These are phyloP conservation scores for Panonychus citri DNA, from an alignment of 1,140 invertebrate genomes.

Conservation along the genomic window DNA sequence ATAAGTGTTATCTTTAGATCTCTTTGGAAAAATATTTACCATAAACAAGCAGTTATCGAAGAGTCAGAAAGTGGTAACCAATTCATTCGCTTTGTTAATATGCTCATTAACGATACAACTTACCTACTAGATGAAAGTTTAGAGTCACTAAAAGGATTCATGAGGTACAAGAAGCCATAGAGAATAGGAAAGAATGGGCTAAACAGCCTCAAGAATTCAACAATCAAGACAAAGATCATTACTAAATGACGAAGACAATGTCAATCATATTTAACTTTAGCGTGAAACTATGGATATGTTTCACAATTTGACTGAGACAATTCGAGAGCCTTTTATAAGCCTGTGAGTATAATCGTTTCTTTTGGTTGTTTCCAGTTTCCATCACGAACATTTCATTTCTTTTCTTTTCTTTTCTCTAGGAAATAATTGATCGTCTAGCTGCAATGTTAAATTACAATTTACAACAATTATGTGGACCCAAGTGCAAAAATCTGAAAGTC, in stretches of 20 bases:
- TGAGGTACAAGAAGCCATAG: constrained; percentile 26
- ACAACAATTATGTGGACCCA: constrained; percentile 46
- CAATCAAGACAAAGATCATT: constrained; percentile 50
- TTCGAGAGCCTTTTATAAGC: constrained; percentile 69
- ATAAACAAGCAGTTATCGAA: constrained; percentile 48
- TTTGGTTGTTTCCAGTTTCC: too few species aligned
- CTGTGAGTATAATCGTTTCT: too few species aligned
- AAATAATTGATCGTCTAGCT: constrained; percentile 78
- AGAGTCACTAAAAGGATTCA: constrained; percentile 29
- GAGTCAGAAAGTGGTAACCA: constrained; percentile 66
- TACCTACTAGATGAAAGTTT: constrained; percentile 77
- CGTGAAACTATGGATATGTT: constrained; percentile 96
- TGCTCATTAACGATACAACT: constrained; percentile 86
- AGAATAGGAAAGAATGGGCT: constrained; percentile 29
- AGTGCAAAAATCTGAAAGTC: constrained; percentile 28
- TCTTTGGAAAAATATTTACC: constrained; percentile 50
- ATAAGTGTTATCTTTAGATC: constrained; percentile 86
- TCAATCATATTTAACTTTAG: constrained; percentile 76
- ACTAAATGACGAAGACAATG: constrained; percentile 77
- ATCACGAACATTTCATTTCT: constrained; percentile 2
- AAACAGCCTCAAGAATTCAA: constrained; percentile 43
- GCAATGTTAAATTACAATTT: constrained; percentile 91
- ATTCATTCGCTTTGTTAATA: constrained; percentile 77
- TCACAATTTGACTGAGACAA: constrained; percentile 80
- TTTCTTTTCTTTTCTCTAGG: neutral